Percentiles rank a stretch among this genome's conserved stretches.
phyloP scores from a whole-genome alignment of 53 echinoderm and acorn worm species.

The Antedon mediterranea region DNA sequence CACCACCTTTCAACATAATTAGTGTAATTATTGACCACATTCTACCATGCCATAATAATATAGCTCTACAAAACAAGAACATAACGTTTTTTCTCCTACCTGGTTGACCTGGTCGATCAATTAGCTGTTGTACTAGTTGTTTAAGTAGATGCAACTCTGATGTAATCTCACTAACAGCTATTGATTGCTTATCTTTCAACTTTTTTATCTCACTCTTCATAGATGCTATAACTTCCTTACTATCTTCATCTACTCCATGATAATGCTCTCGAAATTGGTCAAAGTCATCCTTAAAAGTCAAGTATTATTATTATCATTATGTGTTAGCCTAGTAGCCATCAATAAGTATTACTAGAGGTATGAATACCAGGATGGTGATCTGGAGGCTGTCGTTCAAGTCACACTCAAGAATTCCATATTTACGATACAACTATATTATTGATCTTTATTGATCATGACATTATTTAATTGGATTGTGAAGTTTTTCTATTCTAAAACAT shows the following conservation, averaged over 20 bases:
- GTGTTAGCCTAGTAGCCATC: too few relatives aligned
- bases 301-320: too few relatives aligned
- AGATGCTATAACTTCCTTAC: background rate
- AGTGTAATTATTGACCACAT: background rate
- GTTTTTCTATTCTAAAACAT: too few relatives aligned
- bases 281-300: background rate
- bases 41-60: too few relatives aligned
- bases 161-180: background rate
- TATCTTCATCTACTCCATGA: background rate
- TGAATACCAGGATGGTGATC: too few relatives aligned
- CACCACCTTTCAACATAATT: background rate
- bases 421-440: too few relatives aligned
- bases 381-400: too few relatives aligned
- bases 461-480: too few relatives aligned
- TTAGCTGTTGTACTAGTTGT: background rate
- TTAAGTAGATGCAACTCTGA: background rate
- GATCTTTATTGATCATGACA: too few relatives aligned
- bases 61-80: too few relatives aligned
- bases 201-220: background rate
- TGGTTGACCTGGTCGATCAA: background rate
- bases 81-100: background rate
- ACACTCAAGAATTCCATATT: too few relatives aligned
- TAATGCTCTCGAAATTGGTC: background rate
- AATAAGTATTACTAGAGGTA: too few relatives aligned
- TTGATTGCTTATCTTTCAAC: background rate